Evolutionary conservation across 1,140 invertebrate genomes (phyloP), one percentile per base, ranked within the genome.

Genomic region (Tetramorium parvispinum): DNA sequence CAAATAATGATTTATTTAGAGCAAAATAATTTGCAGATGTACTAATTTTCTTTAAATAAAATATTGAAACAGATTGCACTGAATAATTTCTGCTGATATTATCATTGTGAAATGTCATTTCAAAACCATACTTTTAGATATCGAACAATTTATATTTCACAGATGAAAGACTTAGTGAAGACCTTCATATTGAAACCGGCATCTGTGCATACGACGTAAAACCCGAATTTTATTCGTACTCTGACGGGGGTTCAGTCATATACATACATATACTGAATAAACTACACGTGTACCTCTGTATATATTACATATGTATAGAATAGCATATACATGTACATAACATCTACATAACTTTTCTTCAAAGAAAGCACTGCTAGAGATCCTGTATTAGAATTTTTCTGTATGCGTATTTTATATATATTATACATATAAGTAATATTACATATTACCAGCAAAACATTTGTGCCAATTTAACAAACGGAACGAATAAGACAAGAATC

Each of bases 211-310:
- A 73, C 53, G 46, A 83, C 27, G 68, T 83, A 73, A 83, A 83
- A 83, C 68, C 68, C 53, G 40, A 83, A 83, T 83, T 83, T 73
- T 82, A 82, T 82, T 83, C 68, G 40, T 59, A 21, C n/a, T 59
- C 24, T 21, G 46, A n/a, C 27, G 24, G 51, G 18, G 66, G 37
- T 75, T 32, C 66, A 37, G 66, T 82, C 27, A 83, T 59, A 82
- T 46, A 59, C 21, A 73, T 71, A 57, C 53, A 46, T 63, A 59
- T 82, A 71, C 43, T 57, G 78, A 82, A 70, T 71, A 82, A 82
- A 71, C 37, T 71, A 82, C 37, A 71, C 78, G 18, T 57, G 51
- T 65, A 51, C 21, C 18, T 71, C 4, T 43, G 53, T 37, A 77
- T 79, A 76, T 61, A 16, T 78, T 63, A 77, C 6, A 78, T 78